Evolutionary conservation across 2,113 vertebrate species (phyloP), one percentile per base, ranked within the genome.

Genomic region (Phyllostomus hastatus): DNA sequence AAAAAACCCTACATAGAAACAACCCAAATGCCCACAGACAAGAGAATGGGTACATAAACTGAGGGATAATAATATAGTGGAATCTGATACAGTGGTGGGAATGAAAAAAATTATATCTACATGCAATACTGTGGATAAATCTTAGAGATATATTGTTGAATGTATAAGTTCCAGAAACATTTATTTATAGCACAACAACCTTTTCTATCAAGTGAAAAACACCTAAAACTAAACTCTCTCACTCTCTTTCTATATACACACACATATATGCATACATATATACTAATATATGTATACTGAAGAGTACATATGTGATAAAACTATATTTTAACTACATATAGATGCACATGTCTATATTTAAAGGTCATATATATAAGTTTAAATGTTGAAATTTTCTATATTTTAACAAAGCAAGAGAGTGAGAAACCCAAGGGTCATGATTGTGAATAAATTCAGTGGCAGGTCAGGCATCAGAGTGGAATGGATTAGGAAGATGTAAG

Each of bases 121-220:
- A 19, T 12, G 38, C 7, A 38, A 41, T 10, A 17, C n/a, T 35
- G 22, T 54, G 43, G 33, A 10, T 26, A 28, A 41, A 17, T 26
- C 46, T 66, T 54, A 70, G 88, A n/a, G 59, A 50, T 31, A 59
- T 16, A 9, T 61, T 59, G 57, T 7, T 83, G 57, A 67, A 33
- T 35, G 41, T 57, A 8, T 28, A 54, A 31, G 11, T 91, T 4
- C 75, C 48, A 35, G 57, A 78, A 84, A 81, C 57, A 5, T 5
- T 48, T 75, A 54, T 10, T 66, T 66, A 28, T 22, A 57, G 17
- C 20, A 43, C 28, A 48, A 43, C 43, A 11, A 0, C 16, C 15
- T 88, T 90, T 79, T 43, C 79, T 31, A 19, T 28, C 43, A 86
- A 94, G 33, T 28, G 6, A 48, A 83, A 81, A 50, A 76, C 24